Base-by-base conservation (phyloP, 2,113 vertebrate genomes). In the Mesitornis unicolor region DNA sequence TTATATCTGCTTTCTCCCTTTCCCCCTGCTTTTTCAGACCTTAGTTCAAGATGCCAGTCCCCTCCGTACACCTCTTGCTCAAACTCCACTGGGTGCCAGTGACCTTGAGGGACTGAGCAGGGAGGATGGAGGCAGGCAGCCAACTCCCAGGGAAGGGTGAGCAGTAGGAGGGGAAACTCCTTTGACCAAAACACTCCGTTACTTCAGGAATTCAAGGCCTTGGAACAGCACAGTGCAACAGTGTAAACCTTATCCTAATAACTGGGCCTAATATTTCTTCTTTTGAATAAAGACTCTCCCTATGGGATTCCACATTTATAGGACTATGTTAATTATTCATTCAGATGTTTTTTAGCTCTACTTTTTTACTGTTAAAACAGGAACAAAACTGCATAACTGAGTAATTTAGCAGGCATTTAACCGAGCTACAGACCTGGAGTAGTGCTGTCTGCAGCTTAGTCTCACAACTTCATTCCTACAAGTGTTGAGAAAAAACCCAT, bases 101-200 rank as follows among this genome's bases (percentile, higher is more conserved):
- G 38, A 31, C 21, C 38, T 19, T 0, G 0, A 4, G 40, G 11
- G 7, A 17, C 48, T 38, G 25, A 47, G 51, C 18, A 68, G 33
- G 4, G 16, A 16, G 40, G 24, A 24, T 68, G 15, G 28, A 48
- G 16, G 40, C 35, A 54, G 26, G 35, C 16, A 35, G 42, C 6
- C 51, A 38, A 25, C 20, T 61, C 48, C 31, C 29, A 4, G 6
- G 22, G 19, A 24, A 67, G 54, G 77, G 53, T 22, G 15, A 75
- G 67, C 14, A 18, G 29, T 2, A 82, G 64, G 42, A 69, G 2
- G 5, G 11, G 25, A 24, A 87, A 21, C 13, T 59, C 42, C 61
- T 90, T 45, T 0, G 0, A 33, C 26, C 42, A 18, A 28, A 64
- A 17, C 47, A 16, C 6, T 2, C 1, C 0, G 3, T 40, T 85